Evolutionary conservation across 2,113 vertebrate genomes (phyloP), one percentile per base, ranked within the genome.

Genomic region (Anser brachyrhynchus): DNA sequence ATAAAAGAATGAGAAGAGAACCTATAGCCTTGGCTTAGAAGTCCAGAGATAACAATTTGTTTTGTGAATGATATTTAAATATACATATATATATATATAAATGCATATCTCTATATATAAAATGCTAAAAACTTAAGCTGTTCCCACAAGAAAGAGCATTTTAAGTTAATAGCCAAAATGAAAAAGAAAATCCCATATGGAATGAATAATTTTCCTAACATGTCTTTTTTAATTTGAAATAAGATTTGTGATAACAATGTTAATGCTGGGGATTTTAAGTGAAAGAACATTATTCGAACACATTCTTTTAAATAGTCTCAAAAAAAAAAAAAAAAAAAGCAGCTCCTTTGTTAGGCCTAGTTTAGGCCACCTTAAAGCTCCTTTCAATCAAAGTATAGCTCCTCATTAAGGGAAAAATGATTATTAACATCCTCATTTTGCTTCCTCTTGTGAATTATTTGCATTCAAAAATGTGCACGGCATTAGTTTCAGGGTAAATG

Each of bases 401-500:
- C 97, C 98, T 98, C 98, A 98, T 98, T 98, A 98, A 98, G 95
- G 91, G 89, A 95, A 98, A 98, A 98, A 98, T 98, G 91, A 98
- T 98, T 98, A 98, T 98, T 97, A 98, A 98, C 97, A 97, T 96
- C 97, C 97, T 98, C 96, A 97, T 98, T 98, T 98, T 97, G 97
- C 98, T 98, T 97, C 97, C 98, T 98, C 97, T 97, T 39, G 97
- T 98, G 98, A 98, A 98, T 98, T 98, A 98, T 98, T 98, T 98
- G 98, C 97, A 98, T 98, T 98, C 96, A 94, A 97, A 98, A 98
- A 98, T 98, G 97, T 98, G 97, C 97, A 97, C 29, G 92, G 96
- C 97, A 98, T 98, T 98, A 97, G 97, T 98, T 98, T 98, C 98
- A 98, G 98, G 97, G 97, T 98, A 98, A 98, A 98, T 98, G 98